These are phyloP conservation scores for Xestia sexstrigata DNA, from an alignment of 2,888 invertebrate genomes.

Conservation along the genomic window DNA sequence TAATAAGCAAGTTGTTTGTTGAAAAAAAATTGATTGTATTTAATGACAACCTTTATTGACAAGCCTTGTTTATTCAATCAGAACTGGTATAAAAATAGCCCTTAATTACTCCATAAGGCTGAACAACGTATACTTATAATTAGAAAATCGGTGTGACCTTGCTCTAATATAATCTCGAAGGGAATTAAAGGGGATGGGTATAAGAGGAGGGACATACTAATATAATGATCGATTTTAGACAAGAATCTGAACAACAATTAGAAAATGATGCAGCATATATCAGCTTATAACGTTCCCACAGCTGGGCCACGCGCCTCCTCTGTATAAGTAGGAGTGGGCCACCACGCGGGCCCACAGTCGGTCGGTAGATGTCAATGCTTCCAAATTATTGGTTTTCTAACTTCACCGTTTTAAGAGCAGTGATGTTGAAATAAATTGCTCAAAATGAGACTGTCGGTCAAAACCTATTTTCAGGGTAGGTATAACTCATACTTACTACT, in stretches of 20 bases:
- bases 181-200: neutral
- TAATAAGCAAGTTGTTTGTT: neutral
- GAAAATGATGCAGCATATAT: neutral
- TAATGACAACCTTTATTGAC: neutral
- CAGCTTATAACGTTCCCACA: neutral
- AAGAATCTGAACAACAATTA: neutral
- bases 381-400: neutral
- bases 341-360: no score
- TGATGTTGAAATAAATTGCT: no score
- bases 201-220: neutral
- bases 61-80: neutral
- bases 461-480: neutral
- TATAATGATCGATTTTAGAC: neutral
- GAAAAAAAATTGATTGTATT: neutral
- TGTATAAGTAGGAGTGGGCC: no score
- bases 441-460: neutral
- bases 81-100: neutral
- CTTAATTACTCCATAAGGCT: neutral
- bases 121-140: neutral
- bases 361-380: no score
- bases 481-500: no score
- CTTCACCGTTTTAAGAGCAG: no score
- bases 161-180: neutral
- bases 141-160: conserved; percentile 8
- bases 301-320: no score